Percentiles rank a stretch among this genome's conserved stretches.
Evolutionary conservation across 2,113 vertebrate genomes (phyloP).

Genomic region (Megaleporinus macrocephalus): DNA sequence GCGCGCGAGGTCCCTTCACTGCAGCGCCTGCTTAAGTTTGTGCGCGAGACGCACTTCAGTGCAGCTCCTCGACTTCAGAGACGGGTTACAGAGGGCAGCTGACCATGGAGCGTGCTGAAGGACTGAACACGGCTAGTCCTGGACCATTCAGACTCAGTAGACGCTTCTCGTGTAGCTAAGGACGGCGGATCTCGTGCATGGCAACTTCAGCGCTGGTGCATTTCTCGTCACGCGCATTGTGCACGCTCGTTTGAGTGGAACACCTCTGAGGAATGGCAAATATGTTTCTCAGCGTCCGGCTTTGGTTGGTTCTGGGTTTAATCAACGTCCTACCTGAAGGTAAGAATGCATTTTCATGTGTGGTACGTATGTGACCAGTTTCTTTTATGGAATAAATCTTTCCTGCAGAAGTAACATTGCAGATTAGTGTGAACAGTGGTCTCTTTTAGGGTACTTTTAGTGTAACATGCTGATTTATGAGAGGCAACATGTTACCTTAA

Average conservation of each 20-base stretch:
- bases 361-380: not conserved
- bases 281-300: not conserved
- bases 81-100: not conserved
- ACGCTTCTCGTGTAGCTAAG: not conserved
- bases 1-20: too few species aligned
- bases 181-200: not conserved
- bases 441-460: too few species aligned
- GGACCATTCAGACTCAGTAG: not conserved
- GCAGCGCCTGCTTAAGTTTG: too few species aligned
- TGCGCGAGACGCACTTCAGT: not conserved
- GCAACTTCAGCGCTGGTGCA: not conserved
- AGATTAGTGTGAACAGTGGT: too few species aligned
- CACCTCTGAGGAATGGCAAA: slow-evolving; percentile 8
- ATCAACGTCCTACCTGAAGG: slow-evolving; percentile 10
- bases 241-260: not conserved
- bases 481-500: too few species aligned
- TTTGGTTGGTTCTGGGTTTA: slow-evolving; percentile 30
- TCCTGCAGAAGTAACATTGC: too few species aligned
- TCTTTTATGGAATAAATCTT: too few species aligned
- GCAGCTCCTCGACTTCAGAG: too few species aligned
- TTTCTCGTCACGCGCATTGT: not conserved
- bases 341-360: slow-evolving; percentile 8
- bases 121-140: not conserved
- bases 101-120: not conserved
- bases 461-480: too few species aligned